Conservation (phyloP, 1,140 invertebrate species). For the Sarcophaga bullata region DNA sequence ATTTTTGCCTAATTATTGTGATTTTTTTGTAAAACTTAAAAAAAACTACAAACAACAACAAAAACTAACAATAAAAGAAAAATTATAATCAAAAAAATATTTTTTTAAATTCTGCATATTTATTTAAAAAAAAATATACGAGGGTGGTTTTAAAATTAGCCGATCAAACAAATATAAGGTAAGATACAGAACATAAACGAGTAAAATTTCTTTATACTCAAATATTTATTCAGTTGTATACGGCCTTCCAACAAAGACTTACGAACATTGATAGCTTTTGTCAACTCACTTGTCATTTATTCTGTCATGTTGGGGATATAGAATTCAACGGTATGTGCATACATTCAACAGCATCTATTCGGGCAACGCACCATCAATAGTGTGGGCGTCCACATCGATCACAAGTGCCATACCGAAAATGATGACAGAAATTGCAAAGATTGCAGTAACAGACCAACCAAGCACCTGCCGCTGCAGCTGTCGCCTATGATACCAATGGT, state of each 20-base stretch:
- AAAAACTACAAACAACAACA: neutral
- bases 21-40: slow-evolving; percentile 38
- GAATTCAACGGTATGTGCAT: too few species aligned
- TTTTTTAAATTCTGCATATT: neutral
- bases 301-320: too few species aligned
- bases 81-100: slow-evolving; percentile 35
- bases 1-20: slow-evolving; percentile 33
- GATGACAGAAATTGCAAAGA: slow-evolving; percentile 72
- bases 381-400: slow-evolving; percentile 79
- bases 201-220: too few species aligned
- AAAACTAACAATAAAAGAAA: neutral
- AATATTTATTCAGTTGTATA: too few species aligned
- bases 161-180: too few species aligned
- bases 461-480: slow-evolving; percentile 51
- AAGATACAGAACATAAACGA: too few species aligned
- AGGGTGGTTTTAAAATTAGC: neutral
- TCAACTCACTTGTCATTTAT: too few species aligned
- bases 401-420: slow-evolving; percentile 75
- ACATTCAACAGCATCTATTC: too few species aligned
- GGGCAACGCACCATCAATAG: slow-evolving; percentile 86
- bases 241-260: too few species aligned
- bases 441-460: slow-evolving; percentile 55
- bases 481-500: slow-evolving; percentile 46
- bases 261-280: too few species aligned
- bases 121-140: neutral